Evolutionary conservation across 2,888 invertebrate genomes (phyloP).

Genomic region (Pardosa pseudoannulata): DNA sequence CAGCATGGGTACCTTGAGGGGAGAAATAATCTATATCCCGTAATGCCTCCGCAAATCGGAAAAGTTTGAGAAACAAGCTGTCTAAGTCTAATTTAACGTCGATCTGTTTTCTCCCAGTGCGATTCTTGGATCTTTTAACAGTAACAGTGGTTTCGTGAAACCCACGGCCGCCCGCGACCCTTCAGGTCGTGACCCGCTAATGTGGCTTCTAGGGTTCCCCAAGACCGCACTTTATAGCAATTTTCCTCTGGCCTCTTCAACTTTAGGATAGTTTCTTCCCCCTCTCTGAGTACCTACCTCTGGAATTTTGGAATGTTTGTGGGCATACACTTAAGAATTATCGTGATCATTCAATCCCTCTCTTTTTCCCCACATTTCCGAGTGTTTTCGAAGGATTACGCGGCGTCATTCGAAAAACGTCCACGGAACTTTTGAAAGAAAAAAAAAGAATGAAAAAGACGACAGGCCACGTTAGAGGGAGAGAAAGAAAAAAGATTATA

Average conservation of each 20-base stretch:
- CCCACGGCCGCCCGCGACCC: constrained; percentile 27
- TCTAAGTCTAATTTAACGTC: no score
- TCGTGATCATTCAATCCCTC: neutral
- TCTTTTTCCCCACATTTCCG: neutral
- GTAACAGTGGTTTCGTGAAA: constrained; percentile 21
- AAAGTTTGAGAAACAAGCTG: no score
- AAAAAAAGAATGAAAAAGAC: no score
- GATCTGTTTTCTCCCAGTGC: no score
- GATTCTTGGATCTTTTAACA: constrained; percentile 40
- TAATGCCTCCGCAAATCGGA: no score
- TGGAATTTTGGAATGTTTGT: constrained; percentile 11
- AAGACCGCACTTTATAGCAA: constrained; percentile 52
- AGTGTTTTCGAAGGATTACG: neutral
- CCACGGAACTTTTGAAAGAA: no score
- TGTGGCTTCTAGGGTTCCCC: constrained; percentile 45
- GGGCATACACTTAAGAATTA: constrained; percentile 3
- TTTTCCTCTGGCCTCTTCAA: constrained; percentile 61
- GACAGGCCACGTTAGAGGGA: no score
- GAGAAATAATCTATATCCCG: no score
- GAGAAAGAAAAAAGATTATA: no score
- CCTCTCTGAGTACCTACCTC: constrained; percentile 5
- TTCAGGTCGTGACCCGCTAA: constrained; percentile 53
- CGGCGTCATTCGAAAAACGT: no score
- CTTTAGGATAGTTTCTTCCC: constrained; percentile 9
- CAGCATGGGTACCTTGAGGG: no score